Conservation (phyloP, 2,113 vertebrate genomes). For the Albula glossodonta region DNA sequence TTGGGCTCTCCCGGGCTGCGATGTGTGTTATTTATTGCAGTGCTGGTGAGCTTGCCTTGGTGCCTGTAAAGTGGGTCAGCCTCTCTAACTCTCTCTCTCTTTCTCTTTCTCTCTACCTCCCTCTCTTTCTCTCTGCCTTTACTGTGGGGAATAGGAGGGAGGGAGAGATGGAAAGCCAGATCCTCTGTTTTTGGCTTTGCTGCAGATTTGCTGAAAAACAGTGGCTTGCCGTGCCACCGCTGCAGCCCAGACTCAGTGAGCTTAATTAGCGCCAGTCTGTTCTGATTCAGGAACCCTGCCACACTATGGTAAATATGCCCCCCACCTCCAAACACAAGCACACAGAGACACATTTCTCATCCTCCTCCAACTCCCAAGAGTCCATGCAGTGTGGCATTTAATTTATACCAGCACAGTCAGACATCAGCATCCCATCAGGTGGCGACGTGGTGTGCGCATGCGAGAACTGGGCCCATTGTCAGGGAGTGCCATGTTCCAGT, state of each 20-base stretch:
- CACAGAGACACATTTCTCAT: not conserved
- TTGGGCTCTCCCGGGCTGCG: not conserved
- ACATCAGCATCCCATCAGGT: not conserved
- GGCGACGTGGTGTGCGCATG: not conserved
- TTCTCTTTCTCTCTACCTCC: not conserved
- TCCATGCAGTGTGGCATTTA: not conserved
- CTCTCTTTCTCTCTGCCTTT: not conserved
- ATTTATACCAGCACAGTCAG: not conserved
- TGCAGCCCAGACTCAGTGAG: not conserved
- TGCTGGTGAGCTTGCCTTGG: not conserved
- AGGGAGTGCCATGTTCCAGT: not conserved
- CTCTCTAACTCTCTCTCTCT: not conserved
- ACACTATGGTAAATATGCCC: not conserved
- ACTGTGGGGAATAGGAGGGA: constrained; percentile 3
- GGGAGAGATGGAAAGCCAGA: not conserved
- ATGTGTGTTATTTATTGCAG: constrained; percentile 1
- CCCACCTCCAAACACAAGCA: not conserved
- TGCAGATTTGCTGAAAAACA: not conserved
- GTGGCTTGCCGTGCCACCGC: not conserved
- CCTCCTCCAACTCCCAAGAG: not conserved
- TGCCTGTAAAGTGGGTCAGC: constrained; percentile 16
- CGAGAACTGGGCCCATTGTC: not conserved
- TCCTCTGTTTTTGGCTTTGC: not conserved
- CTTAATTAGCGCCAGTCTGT: not conserved
- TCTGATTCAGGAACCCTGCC: not conserved